A percentile compares a stretch with the other conserved stretches of the same genome.
Conservation (phyloP, 1,140 invertebrate genomes). For the Drosophila saltans region DNA sequence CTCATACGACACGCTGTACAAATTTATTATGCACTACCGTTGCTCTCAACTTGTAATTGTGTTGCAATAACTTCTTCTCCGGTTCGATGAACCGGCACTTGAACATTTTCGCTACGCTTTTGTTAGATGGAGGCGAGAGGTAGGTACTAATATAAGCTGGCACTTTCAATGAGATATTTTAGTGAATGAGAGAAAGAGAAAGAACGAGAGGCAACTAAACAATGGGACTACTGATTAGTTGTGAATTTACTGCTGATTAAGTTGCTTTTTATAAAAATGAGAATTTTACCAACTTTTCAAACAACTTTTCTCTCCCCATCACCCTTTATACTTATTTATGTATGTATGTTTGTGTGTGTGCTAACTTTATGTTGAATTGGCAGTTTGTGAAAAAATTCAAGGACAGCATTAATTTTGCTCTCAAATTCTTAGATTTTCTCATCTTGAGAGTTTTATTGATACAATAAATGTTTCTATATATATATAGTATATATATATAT, state of each 20-base stretch:
- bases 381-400: slow-evolving; percentile 78
- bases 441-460: slow-evolving; percentile 54
- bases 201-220: slow-evolving; percentile 35
- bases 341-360: slow-evolving; percentile 27
- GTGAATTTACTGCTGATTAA: slow-evolving; percentile 81
- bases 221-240: slow-evolving; percentile 77
- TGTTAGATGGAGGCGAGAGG: background rate
- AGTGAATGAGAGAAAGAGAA: slow-evolving; percentile 8
- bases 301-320: slow-evolving; percentile 49
- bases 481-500: slow-evolving; percentile 6
- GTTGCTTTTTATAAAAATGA: slow-evolving; percentile 68
- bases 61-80: slow-evolving; percentile 63
- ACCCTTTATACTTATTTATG: background rate
- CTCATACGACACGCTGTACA: slow-evolving; percentile 43
- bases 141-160: slow-evolving; percentile 49
- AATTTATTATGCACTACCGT: slow-evolving; percentile 57
- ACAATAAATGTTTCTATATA: no score
- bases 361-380: slow-evolving; percentile 72
- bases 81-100: slow-evolving; percentile 23
- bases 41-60: slow-evolving; percentile 64
- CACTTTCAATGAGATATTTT: slow-evolving; percentile 37
- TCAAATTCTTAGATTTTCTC: slow-evolving; percentile 31
- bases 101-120: slow-evolving; percentile 3
- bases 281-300: slow-evolving; percentile 51
- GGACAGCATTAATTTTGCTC: slow-evolving; percentile 70